A percentile compares a stretch with the other conserved stretches of the same genome.
Conservation (phyloP, 2,113 vertebrate species). For the Phrynosoma platyrhinos region DNA sequence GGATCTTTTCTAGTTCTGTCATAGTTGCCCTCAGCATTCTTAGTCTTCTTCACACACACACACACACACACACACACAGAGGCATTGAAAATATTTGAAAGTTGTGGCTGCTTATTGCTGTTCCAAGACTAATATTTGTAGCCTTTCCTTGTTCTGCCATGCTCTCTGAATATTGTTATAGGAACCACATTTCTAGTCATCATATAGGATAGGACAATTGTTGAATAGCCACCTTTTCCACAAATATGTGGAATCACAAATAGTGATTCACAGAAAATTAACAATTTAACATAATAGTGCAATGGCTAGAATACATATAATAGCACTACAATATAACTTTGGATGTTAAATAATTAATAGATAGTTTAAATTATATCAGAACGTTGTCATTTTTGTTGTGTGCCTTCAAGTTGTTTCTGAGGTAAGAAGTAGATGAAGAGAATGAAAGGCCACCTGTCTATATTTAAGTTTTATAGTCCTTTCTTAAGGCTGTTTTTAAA, state of each 20-base stretch:
- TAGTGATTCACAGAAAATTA: neutral
- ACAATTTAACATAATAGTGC: neutral
- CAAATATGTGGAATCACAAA: neutral
- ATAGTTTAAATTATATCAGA: neutral
- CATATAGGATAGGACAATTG: neutral
- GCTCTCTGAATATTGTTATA: neutral
- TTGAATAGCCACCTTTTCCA: neutral
- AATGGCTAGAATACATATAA: neutral
- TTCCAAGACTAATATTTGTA: too few relatives aligned
- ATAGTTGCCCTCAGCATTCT: too few relatives aligned
- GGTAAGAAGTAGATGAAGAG: neutral
- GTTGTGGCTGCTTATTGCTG: too few relatives aligned
- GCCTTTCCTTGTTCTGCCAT: neutral
- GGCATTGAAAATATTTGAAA: too few relatives aligned
- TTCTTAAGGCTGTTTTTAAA: neutral
- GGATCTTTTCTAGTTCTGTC: too few relatives aligned
- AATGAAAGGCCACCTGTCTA: neutral
- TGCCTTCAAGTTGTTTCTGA: neutral
- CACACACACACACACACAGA: too few relatives aligned
- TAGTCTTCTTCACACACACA: too few relatives aligned
- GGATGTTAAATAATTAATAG: neutral
- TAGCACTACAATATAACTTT: neutral
- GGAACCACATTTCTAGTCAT: neutral
- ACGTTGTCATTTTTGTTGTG: neutral
- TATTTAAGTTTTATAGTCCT: constrained; percentile 14